Conservation (phyloP, 2,113 vertebrate species). For the Cygnus atratus region DNA sequence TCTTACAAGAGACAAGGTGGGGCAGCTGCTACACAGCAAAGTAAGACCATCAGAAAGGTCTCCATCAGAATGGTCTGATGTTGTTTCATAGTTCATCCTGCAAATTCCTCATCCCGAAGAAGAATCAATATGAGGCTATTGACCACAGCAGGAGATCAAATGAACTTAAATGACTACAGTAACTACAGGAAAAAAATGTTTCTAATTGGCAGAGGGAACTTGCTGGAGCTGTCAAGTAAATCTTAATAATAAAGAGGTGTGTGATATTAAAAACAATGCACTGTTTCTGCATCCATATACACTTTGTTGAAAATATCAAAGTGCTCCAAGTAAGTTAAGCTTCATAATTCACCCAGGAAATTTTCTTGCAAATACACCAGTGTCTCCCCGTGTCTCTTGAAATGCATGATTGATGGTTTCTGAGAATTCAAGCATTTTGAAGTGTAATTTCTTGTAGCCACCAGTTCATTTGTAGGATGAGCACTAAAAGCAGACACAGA, state of each 20-base stretch:
- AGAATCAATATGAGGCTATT: constrained; percentile 2
- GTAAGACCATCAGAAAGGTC: background rate
- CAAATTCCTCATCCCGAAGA: constrained; percentile 6
- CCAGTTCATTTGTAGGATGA: background rate
- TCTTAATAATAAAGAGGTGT: background rate
- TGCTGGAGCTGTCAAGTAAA: background rate
- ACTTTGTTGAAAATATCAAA: background rate
- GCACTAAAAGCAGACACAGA: background rate
- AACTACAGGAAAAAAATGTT: background rate
- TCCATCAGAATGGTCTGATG: background rate
- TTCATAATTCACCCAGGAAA: background rate
- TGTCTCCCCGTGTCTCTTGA: background rate
- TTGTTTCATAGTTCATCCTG: background rate
- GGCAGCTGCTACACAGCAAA: fast-evolving
- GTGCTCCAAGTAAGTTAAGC: background rate
- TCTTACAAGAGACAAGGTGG: fast-evolving
- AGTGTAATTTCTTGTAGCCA: background rate
- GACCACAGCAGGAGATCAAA: background rate
- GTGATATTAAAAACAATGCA: fast-evolving
- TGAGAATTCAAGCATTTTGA: background rate
- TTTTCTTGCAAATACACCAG: background rate
- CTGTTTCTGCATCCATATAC: fast-evolving
- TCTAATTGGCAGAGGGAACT: background rate
- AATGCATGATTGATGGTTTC: background rate
- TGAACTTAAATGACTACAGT: background rate